Percentiles rank a stretch among this genome's conserved stretches.
Conservation (phyloP, 2,888 invertebrate species). For the Agrotis puta region DNA sequence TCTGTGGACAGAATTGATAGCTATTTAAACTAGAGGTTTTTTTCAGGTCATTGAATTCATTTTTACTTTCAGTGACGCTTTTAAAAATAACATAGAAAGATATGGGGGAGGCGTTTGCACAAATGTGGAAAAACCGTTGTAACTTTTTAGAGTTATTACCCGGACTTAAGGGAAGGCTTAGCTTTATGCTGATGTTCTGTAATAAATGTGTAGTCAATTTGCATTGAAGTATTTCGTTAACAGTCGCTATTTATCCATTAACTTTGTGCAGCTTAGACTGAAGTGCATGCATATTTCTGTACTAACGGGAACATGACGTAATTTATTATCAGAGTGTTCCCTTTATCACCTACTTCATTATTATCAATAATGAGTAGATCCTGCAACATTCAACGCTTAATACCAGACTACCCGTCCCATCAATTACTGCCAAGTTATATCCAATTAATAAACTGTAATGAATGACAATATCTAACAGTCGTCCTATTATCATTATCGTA, state of each 20-base stretch:
- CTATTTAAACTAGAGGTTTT: too few species aligned
- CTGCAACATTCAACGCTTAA: conserved; percentile 14
- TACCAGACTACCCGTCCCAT: conserved; percentile 11
- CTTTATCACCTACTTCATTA: conserved; percentile 4
- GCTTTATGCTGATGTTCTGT: too few species aligned
- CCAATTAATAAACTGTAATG: conserved; percentile 47
- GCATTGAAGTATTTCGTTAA: too few species aligned
- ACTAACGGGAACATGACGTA: not conserved
- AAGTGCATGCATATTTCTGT: not conserved
- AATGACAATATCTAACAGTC: conserved; percentile 38
- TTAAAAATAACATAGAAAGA: too few species aligned
- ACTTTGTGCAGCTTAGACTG: not conserved
- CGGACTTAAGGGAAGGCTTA: too few species aligned
- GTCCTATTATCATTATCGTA: not conserved
- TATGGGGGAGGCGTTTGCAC: too few species aligned
- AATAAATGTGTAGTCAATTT: too few species aligned
- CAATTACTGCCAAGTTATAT: conserved; percentile 25
- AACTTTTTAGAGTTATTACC: too few species aligned
- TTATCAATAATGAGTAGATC: not conserved
- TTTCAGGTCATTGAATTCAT: too few species aligned
- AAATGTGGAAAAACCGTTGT: too few species aligned
- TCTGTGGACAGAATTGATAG: not conserved
- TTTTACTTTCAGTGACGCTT: too few species aligned
- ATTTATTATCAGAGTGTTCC: conserved; percentile 9
- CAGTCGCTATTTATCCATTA: not conserved